These are phyloP conservation scores for Rhea pennata DNA, from an alignment of 2,113 vertebrate species.

Conservation along the genomic window DNA sequence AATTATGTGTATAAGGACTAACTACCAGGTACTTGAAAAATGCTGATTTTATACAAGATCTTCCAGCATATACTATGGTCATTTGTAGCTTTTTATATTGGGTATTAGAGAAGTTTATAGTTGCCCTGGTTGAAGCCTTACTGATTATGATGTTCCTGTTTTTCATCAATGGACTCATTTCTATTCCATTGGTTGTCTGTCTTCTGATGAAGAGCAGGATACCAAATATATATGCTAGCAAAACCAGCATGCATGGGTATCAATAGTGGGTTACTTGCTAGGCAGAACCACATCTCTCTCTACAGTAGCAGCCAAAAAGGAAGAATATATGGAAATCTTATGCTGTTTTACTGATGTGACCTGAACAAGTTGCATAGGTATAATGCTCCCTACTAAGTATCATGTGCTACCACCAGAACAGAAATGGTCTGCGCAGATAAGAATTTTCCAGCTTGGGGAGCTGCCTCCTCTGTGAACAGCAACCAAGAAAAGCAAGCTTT, in stretches of 20 bases:
- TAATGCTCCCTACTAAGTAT: neutral
- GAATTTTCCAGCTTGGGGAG: neutral
- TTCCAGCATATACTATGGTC: slow-evolving; percentile 46
- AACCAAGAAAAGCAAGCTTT: slow-evolving; percentile 11
- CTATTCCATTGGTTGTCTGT: neutral
- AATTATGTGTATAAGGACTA: neutral
- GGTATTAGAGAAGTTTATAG: neutral
- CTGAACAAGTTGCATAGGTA: neutral
- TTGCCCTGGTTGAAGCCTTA: slow-evolving; percentile 10
- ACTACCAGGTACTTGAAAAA: slow-evolving; percentile 31
- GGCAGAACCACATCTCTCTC: neutral
- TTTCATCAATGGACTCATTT: neutral
- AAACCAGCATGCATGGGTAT: neutral
- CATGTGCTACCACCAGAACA: neutral
- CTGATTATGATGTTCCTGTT: neutral
- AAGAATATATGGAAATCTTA: neutral
- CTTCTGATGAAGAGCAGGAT: neutral
- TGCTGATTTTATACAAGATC: slow-evolving; percentile 1
- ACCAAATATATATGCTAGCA: neutral
- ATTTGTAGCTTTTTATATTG: neutral
- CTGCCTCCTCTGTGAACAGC: slow-evolving; percentile 2
- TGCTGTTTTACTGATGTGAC: neutral
- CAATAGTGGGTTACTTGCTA: neutral
- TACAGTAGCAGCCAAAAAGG: neutral
- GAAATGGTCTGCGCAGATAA: neutral